A percentile compares a stretch with the other conserved stretches of the same genome.
Conservation (phyloP, 2,113 vertebrate genomes). For the Trematocara nigrifrons region DNA sequence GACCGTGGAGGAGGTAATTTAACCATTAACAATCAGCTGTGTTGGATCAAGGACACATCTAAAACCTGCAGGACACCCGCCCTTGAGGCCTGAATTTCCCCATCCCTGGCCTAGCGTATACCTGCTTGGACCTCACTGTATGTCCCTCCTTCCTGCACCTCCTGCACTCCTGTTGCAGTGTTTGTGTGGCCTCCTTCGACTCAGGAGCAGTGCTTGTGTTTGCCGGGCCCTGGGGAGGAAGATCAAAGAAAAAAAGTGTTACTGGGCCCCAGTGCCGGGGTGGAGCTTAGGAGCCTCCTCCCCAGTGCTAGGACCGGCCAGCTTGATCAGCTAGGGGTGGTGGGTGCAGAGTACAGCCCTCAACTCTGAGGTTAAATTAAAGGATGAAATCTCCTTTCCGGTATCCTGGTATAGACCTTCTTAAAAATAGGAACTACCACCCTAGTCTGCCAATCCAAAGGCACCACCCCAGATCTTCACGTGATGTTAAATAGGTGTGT, state of each 20-base stretch:
- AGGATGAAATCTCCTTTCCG: not conserved
- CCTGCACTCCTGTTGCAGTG: not conserved
- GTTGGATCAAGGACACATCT: not conserved
- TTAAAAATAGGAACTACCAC: not conserved
- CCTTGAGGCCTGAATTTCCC: not conserved
- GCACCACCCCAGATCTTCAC: not conserved
- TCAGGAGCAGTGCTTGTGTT: not conserved
- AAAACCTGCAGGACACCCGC: not conserved
- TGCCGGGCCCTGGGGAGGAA: not conserved
- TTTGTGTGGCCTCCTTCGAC: not conserved
- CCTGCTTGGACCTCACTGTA: not conserved
- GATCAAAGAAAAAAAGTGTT: not conserved
- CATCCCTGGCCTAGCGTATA: not conserved
- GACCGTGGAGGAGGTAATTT: not conserved
- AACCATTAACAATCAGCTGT: not conserved
- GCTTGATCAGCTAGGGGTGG: not conserved
- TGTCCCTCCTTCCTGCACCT: not conserved
- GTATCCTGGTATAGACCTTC: not conserved
- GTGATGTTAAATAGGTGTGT: not conserved
- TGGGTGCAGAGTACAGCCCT: not conserved
- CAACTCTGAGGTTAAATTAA: not conserved
- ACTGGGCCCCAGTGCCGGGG: not conserved
- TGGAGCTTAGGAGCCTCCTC: not conserved
- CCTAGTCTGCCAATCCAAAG: not conserved
- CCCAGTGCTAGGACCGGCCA: not conserved